Percentiles rank a stretch among this genome's conserved stretches.
Conservation (phyloP, 2,113 vertebrate genomes). For the Turdus rufiventris region DNA sequence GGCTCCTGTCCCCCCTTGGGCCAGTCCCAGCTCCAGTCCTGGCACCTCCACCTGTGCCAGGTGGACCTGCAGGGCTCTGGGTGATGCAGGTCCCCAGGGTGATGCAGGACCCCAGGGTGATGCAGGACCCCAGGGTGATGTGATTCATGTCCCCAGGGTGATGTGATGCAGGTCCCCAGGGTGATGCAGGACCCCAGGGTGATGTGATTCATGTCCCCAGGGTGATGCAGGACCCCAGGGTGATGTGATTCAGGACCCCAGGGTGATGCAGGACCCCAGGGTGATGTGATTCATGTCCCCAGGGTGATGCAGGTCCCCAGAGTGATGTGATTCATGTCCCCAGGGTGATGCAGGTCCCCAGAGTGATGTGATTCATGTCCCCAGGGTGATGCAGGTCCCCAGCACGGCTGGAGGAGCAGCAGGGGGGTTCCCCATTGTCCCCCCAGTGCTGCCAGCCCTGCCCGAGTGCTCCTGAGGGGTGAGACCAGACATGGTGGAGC, state of each 20-base stretch:
- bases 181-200: fast-evolving
- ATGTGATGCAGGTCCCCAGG: background rate
- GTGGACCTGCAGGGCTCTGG: fast-evolving
- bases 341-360: background rate
- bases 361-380: fast-evolving
- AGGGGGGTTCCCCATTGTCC: fast-evolving
- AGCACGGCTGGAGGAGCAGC: fast-evolving
- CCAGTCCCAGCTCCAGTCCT: background rate
- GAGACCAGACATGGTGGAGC: fast-evolving
- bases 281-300: background rate
- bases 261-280: fast-evolving
- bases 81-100: background rate
- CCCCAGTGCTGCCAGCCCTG: background rate
- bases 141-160: background rate
- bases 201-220: background rate
- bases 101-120: background rate
- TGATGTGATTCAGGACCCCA: background rate
- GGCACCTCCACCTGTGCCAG: fast-evolving
- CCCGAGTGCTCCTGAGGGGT: fast-evolving
- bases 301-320: fast-evolving
- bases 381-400: background rate
- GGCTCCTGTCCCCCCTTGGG: background rate
- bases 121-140: background rate
- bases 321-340: background rate
- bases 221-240: background rate